Percentiles rank a stretch among this genome's conserved stretches.
Conservation (phyloP, 2,888 invertebrate species). For the Standfussiana lucernea region DNA sequence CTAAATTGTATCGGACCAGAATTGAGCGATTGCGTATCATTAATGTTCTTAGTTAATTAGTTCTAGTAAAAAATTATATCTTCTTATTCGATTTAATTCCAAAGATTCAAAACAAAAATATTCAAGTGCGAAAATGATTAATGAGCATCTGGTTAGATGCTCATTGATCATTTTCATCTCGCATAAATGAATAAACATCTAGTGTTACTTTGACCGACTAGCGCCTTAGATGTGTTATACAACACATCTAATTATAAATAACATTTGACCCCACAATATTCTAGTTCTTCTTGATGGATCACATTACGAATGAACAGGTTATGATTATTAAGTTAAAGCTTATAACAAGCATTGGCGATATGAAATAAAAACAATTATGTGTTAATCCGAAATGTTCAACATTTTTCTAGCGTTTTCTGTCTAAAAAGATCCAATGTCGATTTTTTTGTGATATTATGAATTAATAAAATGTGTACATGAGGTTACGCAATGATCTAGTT, state of each 20-base stretch:
- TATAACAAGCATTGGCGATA: neutral
- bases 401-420: neutral
- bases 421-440: too few relatives aligned
- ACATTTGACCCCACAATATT: slow-evolving; percentile 6
- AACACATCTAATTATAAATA: neutral
- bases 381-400: neutral
- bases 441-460: neutral
- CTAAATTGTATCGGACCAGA: too few relatives aligned
- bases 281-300: neutral
- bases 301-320: slow-evolving; percentile 9
- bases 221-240: slow-evolving; percentile 1
- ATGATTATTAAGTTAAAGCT: neutral
- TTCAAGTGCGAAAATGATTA: slow-evolving; percentile 4
- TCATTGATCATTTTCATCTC: too few relatives aligned
- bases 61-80: neutral
- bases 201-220: slow-evolving; percentile 18
- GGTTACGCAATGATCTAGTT: neutral
- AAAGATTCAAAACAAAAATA: neutral
- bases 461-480: neutral
- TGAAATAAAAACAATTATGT: neutral
- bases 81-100: neutral
- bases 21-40: neutral
- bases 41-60: neutral
- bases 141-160: too few relatives aligned
- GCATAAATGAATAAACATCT: slow-evolving; percentile 17